Evolutionary conservation across 2,113 vertebrate genomes (phyloP).

Genomic region (Brachyistius frenatus): DNA sequence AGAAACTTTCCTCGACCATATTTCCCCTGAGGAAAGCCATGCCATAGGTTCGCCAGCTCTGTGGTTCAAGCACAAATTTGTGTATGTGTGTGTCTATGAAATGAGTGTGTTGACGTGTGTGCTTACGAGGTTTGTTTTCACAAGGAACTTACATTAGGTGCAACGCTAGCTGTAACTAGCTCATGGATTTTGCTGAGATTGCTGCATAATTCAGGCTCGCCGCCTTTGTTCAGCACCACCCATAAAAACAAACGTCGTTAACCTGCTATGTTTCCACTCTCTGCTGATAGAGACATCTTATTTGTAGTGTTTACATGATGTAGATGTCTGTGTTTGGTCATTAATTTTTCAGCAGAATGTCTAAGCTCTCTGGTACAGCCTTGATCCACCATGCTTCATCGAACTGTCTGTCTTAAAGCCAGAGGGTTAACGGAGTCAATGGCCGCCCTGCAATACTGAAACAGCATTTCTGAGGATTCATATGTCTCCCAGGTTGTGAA

Average conservation of each 20-base stretch:
- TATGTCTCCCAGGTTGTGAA: too few species aligned
- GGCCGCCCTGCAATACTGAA: background rate
- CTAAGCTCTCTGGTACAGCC: slow-evolving; percentile 43
- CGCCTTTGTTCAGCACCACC: slow-evolving; percentile 41
- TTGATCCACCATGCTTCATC: slow-evolving; percentile 54
- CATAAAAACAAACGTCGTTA: slow-evolving; percentile 63
- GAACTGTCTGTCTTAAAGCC: slow-evolving; percentile 41
- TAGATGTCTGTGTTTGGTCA: slow-evolving; percentile 61
- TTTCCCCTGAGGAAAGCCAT: slow-evolving; percentile 52
- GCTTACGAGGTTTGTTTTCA: slow-evolving; percentile 21
- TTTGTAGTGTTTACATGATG: slow-evolving; percentile 71
- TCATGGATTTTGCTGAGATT: slow-evolving; percentile 41
- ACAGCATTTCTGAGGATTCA: slow-evolving; percentile 6
- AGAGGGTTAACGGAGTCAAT: slow-evolving; percentile 13
- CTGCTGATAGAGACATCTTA: slow-evolving; percentile 61
- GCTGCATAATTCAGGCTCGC: slow-evolving; percentile 56
- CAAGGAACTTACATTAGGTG: slow-evolving; percentile 22
- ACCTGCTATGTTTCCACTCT: slow-evolving; percentile 27
- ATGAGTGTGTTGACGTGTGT: background rate
- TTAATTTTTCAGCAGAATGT: slow-evolving; percentile 67
- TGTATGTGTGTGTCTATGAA: slow-evolving; percentile 14
- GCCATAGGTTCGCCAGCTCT: background rate
- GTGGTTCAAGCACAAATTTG: background rate
- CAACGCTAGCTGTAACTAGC: slow-evolving; percentile 31
- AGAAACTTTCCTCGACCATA: slow-evolving; percentile 48